Conservation (phyloP, 1,140 invertebrate genomes). For the Tetranychus cinnabarinus region DNA sequence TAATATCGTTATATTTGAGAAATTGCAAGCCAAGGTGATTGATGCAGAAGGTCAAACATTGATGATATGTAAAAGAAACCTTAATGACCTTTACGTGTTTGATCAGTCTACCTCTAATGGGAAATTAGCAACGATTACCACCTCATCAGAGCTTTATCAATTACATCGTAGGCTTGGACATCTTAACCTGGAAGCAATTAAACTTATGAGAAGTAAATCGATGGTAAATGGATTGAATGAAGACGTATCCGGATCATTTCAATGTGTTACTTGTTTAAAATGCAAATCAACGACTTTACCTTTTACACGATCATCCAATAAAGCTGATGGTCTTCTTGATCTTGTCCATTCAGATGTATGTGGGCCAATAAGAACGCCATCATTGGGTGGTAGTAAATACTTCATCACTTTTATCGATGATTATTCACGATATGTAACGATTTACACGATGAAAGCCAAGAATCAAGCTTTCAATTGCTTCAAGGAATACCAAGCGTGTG, state of each 20-base stretch:
- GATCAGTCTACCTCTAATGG: too few relatives aligned
- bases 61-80: too few relatives aligned
- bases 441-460: slow-evolving; percentile 8
- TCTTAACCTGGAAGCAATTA: too few relatives aligned
- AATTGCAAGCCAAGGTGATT: too few relatives aligned
- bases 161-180: too few relatives aligned
- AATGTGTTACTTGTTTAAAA: background rate
- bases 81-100: too few relatives aligned
- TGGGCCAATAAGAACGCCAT: slow-evolving; percentile 7
- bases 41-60: too few relatives aligned
- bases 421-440: slow-evolving; percentile 1
- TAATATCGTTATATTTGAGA: too few relatives aligned
- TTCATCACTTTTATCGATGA: slow-evolving; percentile 14
- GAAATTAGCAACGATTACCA: too few relatives aligned
- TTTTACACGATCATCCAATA: background rate
- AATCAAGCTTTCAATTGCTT: slow-evolving; percentile 9
- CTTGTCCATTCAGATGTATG: slow-evolving; percentile 9
- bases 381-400: slow-evolving; percentile 7
- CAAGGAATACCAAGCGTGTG: slow-evolving; percentile 6
- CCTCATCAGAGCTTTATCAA: too few relatives aligned
- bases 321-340: background rate
- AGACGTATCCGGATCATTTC: background rate
- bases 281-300: background rate
- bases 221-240: background rate
- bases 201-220: too few relatives aligned